phyloP scores from a whole-genome alignment of 1,140 invertebrate genomes.

The Coboldia fuscipes region DNA sequence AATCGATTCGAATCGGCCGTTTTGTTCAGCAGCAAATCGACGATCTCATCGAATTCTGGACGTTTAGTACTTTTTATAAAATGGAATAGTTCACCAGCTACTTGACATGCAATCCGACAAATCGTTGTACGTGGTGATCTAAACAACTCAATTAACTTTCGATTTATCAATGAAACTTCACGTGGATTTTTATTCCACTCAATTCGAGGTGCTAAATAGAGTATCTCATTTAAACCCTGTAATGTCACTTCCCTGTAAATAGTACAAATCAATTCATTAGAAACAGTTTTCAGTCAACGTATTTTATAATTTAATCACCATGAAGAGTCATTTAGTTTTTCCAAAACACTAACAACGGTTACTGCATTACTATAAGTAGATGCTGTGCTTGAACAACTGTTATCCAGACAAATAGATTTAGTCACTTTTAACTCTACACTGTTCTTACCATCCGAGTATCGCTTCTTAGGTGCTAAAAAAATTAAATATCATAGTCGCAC shows the following conservation, averaged over 20 bases:
- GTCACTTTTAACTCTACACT: no score
- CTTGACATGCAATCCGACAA: neutral
- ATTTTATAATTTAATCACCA: no score
- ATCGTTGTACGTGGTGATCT: neutral
- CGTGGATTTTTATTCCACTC: neutral
- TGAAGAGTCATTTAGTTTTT: no score
- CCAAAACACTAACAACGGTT: no score
- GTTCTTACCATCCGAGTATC: no score
- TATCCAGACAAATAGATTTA: no score
- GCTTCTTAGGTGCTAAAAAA: no score
- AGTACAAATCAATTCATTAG: neutral
- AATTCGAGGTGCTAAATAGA: neutral
- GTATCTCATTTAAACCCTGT: neutral
- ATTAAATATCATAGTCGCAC: no score
- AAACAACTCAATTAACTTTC: neutral
- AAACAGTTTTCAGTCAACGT: no score
- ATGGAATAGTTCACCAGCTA: neutral
- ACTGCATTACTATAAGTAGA: no score
- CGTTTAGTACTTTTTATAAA: constrained; percentile 1
- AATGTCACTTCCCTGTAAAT: neutral
- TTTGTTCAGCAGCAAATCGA: constrained; percentile 30
- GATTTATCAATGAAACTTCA: neutral
- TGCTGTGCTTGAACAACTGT: no score
- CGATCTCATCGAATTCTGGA: constrained; percentile 33
- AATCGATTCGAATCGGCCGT: constrained; percentile 40